Base-by-base conservation (phyloP, 2,888 invertebrate genomes). In the Campaea margaritaria region DNA sequence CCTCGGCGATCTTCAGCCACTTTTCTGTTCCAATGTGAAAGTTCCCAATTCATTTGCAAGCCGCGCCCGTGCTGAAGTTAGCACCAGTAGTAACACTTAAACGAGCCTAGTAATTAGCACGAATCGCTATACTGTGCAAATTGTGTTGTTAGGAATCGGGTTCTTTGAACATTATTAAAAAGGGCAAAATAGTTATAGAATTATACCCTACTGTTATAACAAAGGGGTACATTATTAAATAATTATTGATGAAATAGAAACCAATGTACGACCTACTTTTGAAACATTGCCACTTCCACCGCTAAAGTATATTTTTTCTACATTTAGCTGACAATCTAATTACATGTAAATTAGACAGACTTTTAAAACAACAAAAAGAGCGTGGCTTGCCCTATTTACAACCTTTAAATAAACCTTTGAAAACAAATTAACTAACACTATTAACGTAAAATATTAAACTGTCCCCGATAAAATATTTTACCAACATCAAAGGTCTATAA, bases 41-140 rank as follows among this genome's bases (percentile, higher is more conserved):
- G 45, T 13, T 16, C 34, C 52, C 67, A 59, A 68, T 68, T 65
- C 70, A 72, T 73, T 73, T 70, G 72, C 69, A 70, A 63, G 62
- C 70, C 51, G 61, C 67, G 49, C 67, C 60, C 62, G 72, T 65
- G 21, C 64, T 54, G 60, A 60, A 62, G 69, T 70, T 69, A 72
- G 65, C 65, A 64, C 62, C 68, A 64, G 69, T 62, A 63, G 63
- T 74, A 70, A 72, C 74, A 70, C 68, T 74, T 70, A 76, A 69
- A 68, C 65, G 68, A 69, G 65, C 60, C 64, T 56, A 46, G 67
- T 63, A 62, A 65, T 64, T 59, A 63, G 62, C 57, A 50, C 49
- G 48, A 61, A 61, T 53, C 57, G 64, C 58, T 57, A 64, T 55
- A 62, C 57, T 60, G 69, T 58, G 60, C 58, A 39, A 54, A 54